phyloP scores from a whole-genome alignment of 2,797 vertebrate species.

The Tauraco hartlaubi region DNA sequence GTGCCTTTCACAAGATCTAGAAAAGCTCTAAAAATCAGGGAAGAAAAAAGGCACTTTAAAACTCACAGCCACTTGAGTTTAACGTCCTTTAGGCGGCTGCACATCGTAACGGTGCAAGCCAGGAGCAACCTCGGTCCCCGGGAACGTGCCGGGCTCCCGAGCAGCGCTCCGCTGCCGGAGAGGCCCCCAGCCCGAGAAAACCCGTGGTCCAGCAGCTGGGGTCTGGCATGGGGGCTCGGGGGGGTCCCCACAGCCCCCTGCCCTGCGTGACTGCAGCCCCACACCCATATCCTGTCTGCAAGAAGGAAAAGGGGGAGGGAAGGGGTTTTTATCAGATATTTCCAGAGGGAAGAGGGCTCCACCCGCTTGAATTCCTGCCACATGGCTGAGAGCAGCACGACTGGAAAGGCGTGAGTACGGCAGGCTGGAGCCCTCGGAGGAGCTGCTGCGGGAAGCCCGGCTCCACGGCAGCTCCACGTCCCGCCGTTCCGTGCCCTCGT shows the following conservation, averaged over 20 bases:
- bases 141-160: background rate
- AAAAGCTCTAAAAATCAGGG: background rate
- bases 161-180: background rate
- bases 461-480: background rate
- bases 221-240: background rate
- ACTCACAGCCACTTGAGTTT: background rate
- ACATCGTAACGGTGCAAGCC: fast-evolving
- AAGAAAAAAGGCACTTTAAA: background rate
- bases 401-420: slow-evolving; percentile 67
- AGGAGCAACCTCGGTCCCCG: background rate
- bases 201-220: background rate
- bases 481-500: no score
- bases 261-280: slow-evolving; percentile 56
- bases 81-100: background rate
- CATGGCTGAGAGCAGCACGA: slow-evolving; percentile 46
- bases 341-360: slow-evolving; percentile 82
- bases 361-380: slow-evolving; percentile 82
- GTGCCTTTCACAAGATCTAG: background rate
- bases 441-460: background rate
- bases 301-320: slow-evolving; percentile 61
- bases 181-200: background rate
- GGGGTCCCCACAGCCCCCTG: slow-evolving; percentile 3
- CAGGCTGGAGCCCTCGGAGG: slow-evolving; percentile 1
- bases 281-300: slow-evolving; percentile 86
- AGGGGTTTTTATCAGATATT: slow-evolving; percentile 81